These are phyloP conservation scores for Apodemia mormo DNA, from an alignment of 2,888 invertebrate genomes.

Conservation along the genomic window DNA sequence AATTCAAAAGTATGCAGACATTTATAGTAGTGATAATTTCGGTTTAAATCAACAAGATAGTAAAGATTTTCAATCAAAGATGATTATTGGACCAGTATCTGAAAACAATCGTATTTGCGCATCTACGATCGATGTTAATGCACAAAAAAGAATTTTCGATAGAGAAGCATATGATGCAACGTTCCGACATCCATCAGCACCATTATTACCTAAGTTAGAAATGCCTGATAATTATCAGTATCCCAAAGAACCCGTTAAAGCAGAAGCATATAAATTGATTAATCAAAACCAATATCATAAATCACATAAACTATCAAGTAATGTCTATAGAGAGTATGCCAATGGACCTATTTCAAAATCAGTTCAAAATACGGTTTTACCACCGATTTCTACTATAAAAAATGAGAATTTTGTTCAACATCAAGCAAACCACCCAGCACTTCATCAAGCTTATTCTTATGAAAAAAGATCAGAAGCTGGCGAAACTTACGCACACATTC, in stretches of 20 bases:
- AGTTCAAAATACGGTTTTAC: slow-evolving; percentile 63
- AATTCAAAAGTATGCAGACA: slow-evolving; percentile 75
- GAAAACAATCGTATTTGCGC: slow-evolving; percentile 73
- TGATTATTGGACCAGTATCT: slow-evolving; percentile 80
- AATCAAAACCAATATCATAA: slow-evolving; percentile 51
- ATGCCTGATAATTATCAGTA: slow-evolving; percentile 70
- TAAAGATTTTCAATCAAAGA: slow-evolving; percentile 81
- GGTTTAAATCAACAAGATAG: slow-evolving; percentile 74
- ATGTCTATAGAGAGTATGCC: slow-evolving; percentile 58
- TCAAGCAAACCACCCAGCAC: slow-evolving; percentile 56
- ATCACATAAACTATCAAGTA: slow-evolving; percentile 41
- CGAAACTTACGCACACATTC: slow-evolving; percentile 55
- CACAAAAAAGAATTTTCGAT: slow-evolving; percentile 70
- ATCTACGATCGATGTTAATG: slow-evolving; percentile 59
- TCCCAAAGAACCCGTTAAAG: slow-evolving; percentile 63
- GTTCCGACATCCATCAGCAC: slow-evolving; percentile 68
- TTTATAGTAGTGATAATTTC: slow-evolving; percentile 73
- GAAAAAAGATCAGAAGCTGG: slow-evolving; percentile 56
- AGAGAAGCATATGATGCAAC: slow-evolving; percentile 69
- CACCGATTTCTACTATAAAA: slow-evolving; percentile 78
- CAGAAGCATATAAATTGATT: slow-evolving; percentile 51
- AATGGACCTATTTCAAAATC: slow-evolving; percentile 53
- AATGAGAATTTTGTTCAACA: slow-evolving; percentile 73
- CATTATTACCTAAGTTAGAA: slow-evolving; percentile 74
- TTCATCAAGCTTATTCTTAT: slow-evolving; percentile 58